These are phyloP conservation scores for Gallinago paraguaiae DNA, from an alignment of 2,113 vertebrate species.

Conservation along the genomic window DNA sequence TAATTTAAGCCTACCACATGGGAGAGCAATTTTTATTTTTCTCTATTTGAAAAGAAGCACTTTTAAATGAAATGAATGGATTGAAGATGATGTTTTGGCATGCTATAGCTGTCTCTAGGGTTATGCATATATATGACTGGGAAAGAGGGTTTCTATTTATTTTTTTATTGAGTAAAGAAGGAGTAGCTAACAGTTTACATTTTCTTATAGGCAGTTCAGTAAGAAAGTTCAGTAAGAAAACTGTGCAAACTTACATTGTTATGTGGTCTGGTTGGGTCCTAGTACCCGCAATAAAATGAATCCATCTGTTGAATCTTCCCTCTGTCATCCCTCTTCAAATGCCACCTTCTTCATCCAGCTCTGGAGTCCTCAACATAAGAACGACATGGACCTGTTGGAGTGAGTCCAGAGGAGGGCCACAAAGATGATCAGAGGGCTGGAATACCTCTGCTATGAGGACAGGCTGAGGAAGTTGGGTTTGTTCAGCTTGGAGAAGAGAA, in stretches of 20 bases:
- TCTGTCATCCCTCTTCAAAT: not conserved
- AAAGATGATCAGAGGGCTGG: not conserved
- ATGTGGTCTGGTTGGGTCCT: not conserved
- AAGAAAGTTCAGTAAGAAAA: not conserved
- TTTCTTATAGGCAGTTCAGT: not conserved
- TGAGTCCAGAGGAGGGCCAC: not conserved
- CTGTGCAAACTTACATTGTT: not conserved
- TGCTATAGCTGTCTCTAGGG: not conserved
- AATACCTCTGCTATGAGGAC: not conserved
- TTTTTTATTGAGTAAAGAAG: not conserved
- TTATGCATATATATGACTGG: not conserved
- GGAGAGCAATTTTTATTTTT: not conserved
- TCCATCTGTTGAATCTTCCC: not conserved
- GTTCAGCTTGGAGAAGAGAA: not conserved
- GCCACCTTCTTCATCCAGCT: not conserved
- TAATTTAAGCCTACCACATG: not conserved
- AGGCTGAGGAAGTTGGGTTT: not conserved
- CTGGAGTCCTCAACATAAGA: not conserved
- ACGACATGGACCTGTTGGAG: not conserved
- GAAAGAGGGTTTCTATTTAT: not conserved
- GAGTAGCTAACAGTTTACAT: not conserved
- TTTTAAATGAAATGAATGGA: not conserved
- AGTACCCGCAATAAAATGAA: fast-evolving
- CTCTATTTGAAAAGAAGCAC: not conserved
- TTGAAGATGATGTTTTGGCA: not conserved